Percentiles rank a stretch among this genome's conserved stretches.
phyloP scores from a whole-genome alignment of 2,888 invertebrate genomes.

The Conistra vaccinii region DNA sequence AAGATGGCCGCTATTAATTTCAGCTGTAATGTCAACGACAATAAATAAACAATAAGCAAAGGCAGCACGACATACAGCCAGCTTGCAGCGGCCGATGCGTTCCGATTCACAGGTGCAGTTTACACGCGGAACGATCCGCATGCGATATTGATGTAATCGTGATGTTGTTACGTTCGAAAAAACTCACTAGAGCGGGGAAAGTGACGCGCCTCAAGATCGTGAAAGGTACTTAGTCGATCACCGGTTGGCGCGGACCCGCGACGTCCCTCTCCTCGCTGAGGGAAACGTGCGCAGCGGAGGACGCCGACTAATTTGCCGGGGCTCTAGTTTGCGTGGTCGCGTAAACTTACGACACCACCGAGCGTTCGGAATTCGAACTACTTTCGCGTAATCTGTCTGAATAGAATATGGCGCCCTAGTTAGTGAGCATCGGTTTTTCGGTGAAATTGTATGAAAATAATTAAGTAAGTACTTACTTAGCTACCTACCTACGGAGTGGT shows the following conservation, averaged over 20 bases:
- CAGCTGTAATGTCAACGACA: conserved; percentile 53
- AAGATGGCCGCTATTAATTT: conserved; percentile 56
- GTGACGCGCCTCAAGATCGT: conserved; percentile 89
- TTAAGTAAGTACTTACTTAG: no score
- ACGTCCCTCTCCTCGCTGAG: conserved; percentile 70
- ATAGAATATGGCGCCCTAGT: conserved; percentile 84
- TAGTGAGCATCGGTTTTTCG: conserved; percentile 67
- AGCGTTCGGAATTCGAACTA: conserved; percentile 88
- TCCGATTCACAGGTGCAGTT: conserved; percentile 80
- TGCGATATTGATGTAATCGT: conserved; percentile 89
- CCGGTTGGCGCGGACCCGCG: conserved; percentile 78
- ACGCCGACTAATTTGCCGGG: conserved; percentile 75
- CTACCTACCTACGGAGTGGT: no score
- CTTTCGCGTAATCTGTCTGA: conserved; percentile 89
- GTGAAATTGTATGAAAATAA: conserved; percentile 51
- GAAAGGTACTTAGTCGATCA: conserved; percentile 87
- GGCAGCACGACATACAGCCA: conserved; percentile 53
- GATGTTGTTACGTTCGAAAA: conserved; percentile 88
- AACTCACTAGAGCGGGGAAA: conserved; percentile 89
- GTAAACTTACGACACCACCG: conserved; percentile 86
- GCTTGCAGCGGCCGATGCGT: conserved; percentile 64
- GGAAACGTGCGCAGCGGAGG: conserved; percentile 61
- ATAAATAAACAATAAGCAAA: conserved; percentile 65
- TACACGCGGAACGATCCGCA: conserved; percentile 84
- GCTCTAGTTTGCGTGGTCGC: conserved; percentile 78